Base-by-base conservation (phyloP, 1,140 invertebrate genomes). In the Leptinotarsa lineolata region DNA sequence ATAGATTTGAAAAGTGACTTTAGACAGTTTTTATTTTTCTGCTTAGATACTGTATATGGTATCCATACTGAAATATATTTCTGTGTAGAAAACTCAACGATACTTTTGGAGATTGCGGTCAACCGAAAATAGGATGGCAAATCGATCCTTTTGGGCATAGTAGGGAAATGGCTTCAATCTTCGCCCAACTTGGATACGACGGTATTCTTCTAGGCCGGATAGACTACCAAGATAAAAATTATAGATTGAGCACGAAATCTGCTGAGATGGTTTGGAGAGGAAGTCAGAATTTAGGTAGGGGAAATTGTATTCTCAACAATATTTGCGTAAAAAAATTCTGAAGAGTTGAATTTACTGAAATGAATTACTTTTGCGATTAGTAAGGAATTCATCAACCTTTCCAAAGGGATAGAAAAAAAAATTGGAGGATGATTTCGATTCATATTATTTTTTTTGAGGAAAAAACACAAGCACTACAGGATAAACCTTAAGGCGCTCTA, bases 261-360 rank as follows among this genome's bases (percentile, higher is more conserved):
- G 87, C 94, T 85, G 94, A 96, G 83, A 89, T 94, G 81, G 86
- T 95, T 72, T 96, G 94, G 94, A 86, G 90, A 81, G 88, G 84
- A 76, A 88, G 92, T 87, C 86, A 89, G 66, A 88, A 88, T 73
- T 81, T 87, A 72, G 86, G 85, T 85, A 82, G 11, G 30, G 11
- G 30, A 39, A 11, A 39, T 11, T 39, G 83, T 11, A 11, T 72
- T 13, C 12, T n/a, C 3, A 13, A 61, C 20, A 15, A 24, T 22
- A 11, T 18, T 24, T 67, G 13, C 15, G n/a, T 18, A 44, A 67
- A 11, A 24, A 4, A 20, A 22, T 3, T 45, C 3, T 15, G 22
- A 16, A 66, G 21, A n/a, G 39, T 13, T 64, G 20, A 63, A 30
- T 0, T 8, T 15, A 61, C 58, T 3, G 3, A 21, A 39, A 39